Conservation (phyloP, 1,140 invertebrate species). For the Frieseomelitta varia region DNA sequence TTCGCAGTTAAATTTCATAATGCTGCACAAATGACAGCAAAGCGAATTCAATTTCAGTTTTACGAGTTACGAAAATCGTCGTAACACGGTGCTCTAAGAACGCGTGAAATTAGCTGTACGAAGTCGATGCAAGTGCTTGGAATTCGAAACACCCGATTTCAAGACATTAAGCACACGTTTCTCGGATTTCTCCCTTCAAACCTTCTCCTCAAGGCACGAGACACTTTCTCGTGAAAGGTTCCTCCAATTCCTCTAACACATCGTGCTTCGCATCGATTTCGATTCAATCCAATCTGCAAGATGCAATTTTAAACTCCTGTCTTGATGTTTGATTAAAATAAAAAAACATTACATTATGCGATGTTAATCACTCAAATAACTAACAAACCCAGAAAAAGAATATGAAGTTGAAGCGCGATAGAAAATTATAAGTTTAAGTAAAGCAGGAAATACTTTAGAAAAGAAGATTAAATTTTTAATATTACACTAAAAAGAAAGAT, state of each 20-base stretch:
- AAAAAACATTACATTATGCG: too few relatives aligned
- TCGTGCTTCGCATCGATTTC: not conserved
- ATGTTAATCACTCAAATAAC: too few relatives aligned
- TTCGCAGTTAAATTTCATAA: not conserved
- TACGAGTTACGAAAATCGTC: not conserved
- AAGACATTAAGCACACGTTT: slow-evolving; percentile 27
- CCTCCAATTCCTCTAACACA: not conserved
- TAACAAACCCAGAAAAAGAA: not conserved
- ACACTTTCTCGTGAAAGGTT: slow-evolving; percentile 16
- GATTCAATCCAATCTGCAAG: too few relatives aligned
- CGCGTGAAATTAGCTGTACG: not conserved
- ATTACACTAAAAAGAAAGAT: too few relatives aligned
- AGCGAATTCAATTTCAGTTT: not conserved
- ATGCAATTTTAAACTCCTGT: too few relatives aligned
- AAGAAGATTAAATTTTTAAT: too few relatives aligned
- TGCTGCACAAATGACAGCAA: not conserved
- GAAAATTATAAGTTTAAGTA: not conserved
- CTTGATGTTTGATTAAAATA: too few relatives aligned
- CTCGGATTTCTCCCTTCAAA: not conserved
- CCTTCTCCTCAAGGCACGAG: not conserved
- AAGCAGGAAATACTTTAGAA: too few relatives aligned
- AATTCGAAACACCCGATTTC: slow-evolving; percentile 31
- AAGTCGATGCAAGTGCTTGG: not conserved
- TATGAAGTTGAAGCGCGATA: not conserved
- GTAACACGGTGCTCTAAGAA: not conserved